Base-by-base conservation (phyloP, 2,888 invertebrate genomes). In the Mythimna vitellina region DNA sequence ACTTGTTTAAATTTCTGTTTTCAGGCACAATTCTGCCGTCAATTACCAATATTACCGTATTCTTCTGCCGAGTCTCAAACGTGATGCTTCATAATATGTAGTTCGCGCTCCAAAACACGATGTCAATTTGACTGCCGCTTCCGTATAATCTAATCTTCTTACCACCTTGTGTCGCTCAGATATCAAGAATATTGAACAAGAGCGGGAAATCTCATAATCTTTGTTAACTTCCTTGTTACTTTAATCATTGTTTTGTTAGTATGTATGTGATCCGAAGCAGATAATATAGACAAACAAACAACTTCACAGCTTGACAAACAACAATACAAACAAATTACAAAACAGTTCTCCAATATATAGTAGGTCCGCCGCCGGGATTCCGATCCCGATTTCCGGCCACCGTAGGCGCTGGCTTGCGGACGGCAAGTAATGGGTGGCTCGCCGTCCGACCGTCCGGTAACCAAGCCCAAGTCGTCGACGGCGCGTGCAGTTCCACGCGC, bases 61-160 rank as follows among this genome's bases (percentile, higher is more conserved):
- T 51, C 49, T n/a, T 51, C 49, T 51, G 49, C 49, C 49, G 9
- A 51, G 3, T n/a, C 20, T n/a, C 49, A 51, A 51, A 51, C 8
- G 38, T 57, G 20, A 51, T 9, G 25, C 29, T 14, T 8, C 42
- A 57, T 42, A 38, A 22, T 7, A 20, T 46, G 14, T 25, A 17
- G 22, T 54, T 60, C 46, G 46, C 71, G 53, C n/a, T 17, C 22
- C n/a, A 65, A 70, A 73, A 62, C 54, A 61, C 29, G 58, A 67
- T 69, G 78, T 70, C 71, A 78, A 61, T 49, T 25, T 20, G 9
- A 65, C 22, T 60, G 12, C 38, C 58, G 58, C 61, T 80, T 78
- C 81, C 77, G 67, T 32, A 20, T 58, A n/a, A 42, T 35, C 46
- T 49, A 49, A 62, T 63, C 17, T 54, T 49, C 46, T 17, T 25